These are phyloP conservation scores for Lepidochrysops patricia DNA, from an alignment of 2,888 invertebrate species.

Conservation along the genomic window DNA sequence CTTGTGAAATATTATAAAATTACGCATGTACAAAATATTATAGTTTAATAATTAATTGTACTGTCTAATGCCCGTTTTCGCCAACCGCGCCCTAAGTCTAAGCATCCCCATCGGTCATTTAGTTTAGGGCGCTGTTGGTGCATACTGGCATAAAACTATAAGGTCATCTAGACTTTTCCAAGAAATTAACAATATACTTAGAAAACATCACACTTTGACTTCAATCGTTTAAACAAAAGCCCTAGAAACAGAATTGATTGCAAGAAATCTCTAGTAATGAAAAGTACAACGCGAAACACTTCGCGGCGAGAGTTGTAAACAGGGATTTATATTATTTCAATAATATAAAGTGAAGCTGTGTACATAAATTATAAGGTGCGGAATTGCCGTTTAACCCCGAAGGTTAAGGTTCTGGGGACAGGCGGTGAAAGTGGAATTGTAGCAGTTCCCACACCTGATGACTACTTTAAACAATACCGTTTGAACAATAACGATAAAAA, in stretches of 20 bases:
- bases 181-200: no score
- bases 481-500: no score
- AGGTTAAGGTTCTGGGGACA: conserved; percentile 15
- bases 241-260: neutral
- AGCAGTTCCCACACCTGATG: conserved; percentile 18
- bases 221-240: neutral
- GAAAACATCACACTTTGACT: neutral
- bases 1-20: no score
- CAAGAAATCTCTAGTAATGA: neutral
- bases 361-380: conserved; percentile 9
- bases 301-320: neutral
- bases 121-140: no score
- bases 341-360: conserved; percentile 5
- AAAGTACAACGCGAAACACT: neutral
- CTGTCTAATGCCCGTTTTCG: no score
- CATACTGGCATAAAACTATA: no score
- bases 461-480: neutral
- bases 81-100: no score
- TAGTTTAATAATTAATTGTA: no score
- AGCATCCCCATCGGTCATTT: no score
- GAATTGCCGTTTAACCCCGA: conserved; percentile 13
- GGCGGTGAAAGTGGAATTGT: conserved; percentile 19
- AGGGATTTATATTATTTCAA: conserved; percentile 4
- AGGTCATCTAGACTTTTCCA: no score
- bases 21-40: no score